Percentiles rank a stretch among this genome's conserved stretches.
Conservation (phyloP, 2,797 vertebrate genomes). For the Pteronotus mesoamericanus region DNA sequence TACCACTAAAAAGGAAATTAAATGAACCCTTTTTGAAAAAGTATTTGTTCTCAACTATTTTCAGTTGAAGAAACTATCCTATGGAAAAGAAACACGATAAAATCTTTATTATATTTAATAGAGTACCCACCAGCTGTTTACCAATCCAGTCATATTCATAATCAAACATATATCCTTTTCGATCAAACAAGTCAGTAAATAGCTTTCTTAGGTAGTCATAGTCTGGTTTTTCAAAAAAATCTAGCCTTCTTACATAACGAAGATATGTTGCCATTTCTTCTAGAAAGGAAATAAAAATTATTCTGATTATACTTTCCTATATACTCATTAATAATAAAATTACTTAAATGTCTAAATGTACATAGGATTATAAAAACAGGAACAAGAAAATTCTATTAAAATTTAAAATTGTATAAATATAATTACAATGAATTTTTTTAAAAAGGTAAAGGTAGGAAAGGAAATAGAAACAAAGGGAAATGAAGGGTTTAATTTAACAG, state of each 20-base stretch:
- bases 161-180: conserved; percentile 98
- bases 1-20: background rate
- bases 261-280: conserved; percentile 99
- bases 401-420: conserved; percentile 36
- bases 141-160: conserved; percentile 99
- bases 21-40: background rate
- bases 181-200: conserved; percentile 97
- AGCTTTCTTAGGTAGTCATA: conserved; percentile 97
- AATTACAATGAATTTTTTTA: background rate
- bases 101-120: background rate
- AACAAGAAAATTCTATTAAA: background rate
- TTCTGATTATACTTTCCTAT: background rate
- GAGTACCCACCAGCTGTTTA: conserved; percentile 95
- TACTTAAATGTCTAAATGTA: background rate
- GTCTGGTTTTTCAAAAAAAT: conserved; percentile 99
- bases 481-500: background rate
- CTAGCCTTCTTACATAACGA: conserved; percentile 95
- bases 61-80: background rate
- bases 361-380: background rate
- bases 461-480: background rate
- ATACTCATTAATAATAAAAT: background rate
- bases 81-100: background rate
- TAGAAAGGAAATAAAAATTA: conserved; percentile 77
- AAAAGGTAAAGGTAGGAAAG: background rate
- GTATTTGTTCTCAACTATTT: background rate